Conservation (phyloP, 1,140 invertebrate species). For the Monomorium pharaonis region DNA sequence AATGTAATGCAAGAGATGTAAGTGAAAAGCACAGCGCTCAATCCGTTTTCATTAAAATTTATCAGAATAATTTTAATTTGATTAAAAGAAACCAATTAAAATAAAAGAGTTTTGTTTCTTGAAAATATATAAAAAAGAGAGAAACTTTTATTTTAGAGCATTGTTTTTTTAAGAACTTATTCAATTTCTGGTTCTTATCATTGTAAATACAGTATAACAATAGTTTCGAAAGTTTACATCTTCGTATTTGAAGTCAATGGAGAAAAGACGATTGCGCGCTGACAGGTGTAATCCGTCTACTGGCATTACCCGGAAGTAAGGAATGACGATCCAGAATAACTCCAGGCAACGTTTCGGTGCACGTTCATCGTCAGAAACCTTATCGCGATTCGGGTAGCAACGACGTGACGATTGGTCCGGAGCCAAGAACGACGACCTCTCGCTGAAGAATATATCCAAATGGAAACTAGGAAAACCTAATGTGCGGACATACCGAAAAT, state of each 20-base stretch:
- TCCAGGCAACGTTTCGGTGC: slow-evolving; percentile 74
- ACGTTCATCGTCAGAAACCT: slow-evolving; percentile 78
- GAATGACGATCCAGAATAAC: slow-evolving; percentile 79
- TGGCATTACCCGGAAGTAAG: slow-evolving; percentile 72
- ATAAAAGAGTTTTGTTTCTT: background rate
- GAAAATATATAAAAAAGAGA: background rate
- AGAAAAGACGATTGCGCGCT: slow-evolving; percentile 49
- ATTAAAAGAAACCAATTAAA: background rate
- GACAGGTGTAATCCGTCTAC: slow-evolving; percentile 67
- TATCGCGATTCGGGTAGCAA: slow-evolving; percentile 79
- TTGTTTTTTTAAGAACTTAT: background rate
- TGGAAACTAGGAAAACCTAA: slow-evolving; percentile 68
- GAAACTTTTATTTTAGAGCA: background rate
- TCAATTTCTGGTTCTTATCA: background rate
- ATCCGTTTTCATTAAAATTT: background rate
- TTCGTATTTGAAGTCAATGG: background rate
- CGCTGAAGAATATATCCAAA: slow-evolving; percentile 68
- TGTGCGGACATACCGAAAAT: slow-evolving; percentile 69
- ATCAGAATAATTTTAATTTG: background rate
- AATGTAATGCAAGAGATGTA: background rate
- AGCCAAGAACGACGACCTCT: slow-evolving; percentile 78
- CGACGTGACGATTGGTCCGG: slow-evolving; percentile 78
- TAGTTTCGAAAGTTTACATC: background rate
- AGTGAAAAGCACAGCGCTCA: background rate
- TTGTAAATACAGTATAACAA: background rate